Evolutionary conservation across 2,888 invertebrate genomes (phyloP).

Genomic region (Synergus laeviventris): DNA sequence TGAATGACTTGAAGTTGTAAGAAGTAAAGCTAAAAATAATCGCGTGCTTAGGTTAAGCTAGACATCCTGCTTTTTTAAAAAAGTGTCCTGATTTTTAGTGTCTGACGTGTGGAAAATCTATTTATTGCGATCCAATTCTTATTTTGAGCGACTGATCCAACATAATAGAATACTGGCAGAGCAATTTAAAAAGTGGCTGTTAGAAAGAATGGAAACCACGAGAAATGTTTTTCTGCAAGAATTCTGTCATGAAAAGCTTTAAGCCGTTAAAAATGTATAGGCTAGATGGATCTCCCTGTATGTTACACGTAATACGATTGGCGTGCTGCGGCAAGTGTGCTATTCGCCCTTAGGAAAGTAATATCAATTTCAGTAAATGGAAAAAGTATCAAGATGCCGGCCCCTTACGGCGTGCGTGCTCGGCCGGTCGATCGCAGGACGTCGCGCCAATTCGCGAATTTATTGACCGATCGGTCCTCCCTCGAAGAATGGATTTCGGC

Average conservation of each 20-base stretch:
- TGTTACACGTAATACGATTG: conserved; percentile 36
- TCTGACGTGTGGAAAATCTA: no score
- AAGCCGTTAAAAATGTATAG: conserved; percentile 57
- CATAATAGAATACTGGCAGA: neutral
- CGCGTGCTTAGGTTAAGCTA: no score
- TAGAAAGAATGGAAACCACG: neutral
- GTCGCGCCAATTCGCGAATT: conserved; percentile 56
- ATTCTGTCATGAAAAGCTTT: conserved; percentile 44
- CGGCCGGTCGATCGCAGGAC: conserved; percentile 6
- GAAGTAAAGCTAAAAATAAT: no score
- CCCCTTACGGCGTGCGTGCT: conserved; percentile 48
- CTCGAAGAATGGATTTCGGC: conserved; percentile 47
- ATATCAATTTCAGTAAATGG: conserved; percentile 73
- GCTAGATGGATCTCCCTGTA: conserved; percentile 52
- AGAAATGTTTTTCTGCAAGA: conserved; percentile 18
- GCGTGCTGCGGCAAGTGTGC: conserved; percentile 45
- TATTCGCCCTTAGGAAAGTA: conserved; percentile 63
- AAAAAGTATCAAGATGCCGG: conserved; percentile 70
- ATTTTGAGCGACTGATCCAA: neutral
- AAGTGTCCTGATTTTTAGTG: no score
- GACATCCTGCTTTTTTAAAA: no score
- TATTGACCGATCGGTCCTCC: conserved; percentile 53
- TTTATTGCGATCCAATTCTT: no score
- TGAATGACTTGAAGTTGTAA: no score
- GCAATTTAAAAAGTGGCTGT: conserved; percentile 10